Percentiles rank a stretch among this genome's conserved stretches.
phyloP scores from a whole-genome alignment of 2,888 invertebrate genomes.

The Protula sp. region DNA sequence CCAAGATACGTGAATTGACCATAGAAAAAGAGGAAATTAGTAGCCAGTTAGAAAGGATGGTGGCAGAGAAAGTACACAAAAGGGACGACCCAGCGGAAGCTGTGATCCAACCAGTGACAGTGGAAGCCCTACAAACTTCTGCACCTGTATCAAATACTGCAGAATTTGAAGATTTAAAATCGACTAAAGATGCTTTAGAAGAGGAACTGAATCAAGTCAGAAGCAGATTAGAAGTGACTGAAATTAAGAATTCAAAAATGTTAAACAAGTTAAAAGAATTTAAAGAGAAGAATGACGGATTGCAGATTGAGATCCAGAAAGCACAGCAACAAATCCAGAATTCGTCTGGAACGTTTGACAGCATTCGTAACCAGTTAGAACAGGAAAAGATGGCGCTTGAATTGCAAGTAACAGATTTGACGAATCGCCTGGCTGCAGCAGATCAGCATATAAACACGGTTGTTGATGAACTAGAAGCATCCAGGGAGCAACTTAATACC shows the following conservation, averaged over 20 bases:
- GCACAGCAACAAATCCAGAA: slow-evolving; percentile 1
- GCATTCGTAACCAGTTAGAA: slow-evolving; percentile 3
- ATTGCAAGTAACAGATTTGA: slow-evolving; percentile 6
- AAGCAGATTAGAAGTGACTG: slow-evolving; percentile 16
- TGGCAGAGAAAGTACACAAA: background rate
- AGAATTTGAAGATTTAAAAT: too few relatives aligned
- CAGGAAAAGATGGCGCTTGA: slow-evolving; percentile 12
- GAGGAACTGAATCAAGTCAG: background rate
- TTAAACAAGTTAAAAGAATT: slow-evolving; percentile 79
- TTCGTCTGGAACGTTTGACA: background rate
- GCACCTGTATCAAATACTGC: background rate
- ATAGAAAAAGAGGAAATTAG: slow-evolving; percentile 11
- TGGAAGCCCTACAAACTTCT: background rate
- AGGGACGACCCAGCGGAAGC: background rate
- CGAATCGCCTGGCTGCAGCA: slow-evolving; percentile 2
- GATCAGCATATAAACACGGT: slow-evolving; percentile 4
- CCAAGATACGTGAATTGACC: slow-evolving; percentile 12
- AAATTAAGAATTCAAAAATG: slow-evolving; percentile 68
- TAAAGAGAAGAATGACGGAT: slow-evolving; percentile 59
- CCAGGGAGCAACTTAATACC: slow-evolving; percentile 4
- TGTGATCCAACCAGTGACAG: background rate
- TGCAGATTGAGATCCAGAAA: slow-evolving; percentile 28
- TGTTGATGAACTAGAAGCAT: slow-evolving; percentile 1
- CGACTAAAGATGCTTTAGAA: too few relatives aligned
- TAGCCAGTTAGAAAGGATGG: slow-evolving; percentile 13